These are phyloP conservation scores for Flabesymbios commensalis DNA, from an alignment of 2,888 invertebrate genomes.

Conservation along the genomic window DNA sequence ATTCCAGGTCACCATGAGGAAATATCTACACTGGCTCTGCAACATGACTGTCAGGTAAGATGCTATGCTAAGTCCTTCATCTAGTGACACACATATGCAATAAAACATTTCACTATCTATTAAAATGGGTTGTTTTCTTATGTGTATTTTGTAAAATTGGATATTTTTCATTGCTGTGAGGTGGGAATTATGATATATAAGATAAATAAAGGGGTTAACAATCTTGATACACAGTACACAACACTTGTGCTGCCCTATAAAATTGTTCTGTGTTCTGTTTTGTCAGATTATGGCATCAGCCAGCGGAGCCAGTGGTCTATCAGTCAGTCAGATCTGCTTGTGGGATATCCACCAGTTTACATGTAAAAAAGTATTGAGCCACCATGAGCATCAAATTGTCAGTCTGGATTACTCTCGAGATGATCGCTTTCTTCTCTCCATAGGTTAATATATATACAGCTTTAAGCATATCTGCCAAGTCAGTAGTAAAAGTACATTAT, in stretches of 20 bases:
- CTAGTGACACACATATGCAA: no score
- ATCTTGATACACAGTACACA: no score
- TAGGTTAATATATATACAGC: constrained; percentile 46
- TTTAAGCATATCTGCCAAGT: no score
- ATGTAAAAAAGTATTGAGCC: constrained; percentile 46
- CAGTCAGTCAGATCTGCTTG: constrained; percentile 52
- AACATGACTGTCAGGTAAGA: constrained; percentile 57
- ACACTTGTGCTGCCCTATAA: no score
- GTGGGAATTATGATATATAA: no score
- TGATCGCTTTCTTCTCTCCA: constrained; percentile 56
- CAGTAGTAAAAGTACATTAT: no score
- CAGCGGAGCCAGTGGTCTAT: constrained; percentile 48
- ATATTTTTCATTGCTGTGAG: no score
- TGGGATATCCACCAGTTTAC: constrained; percentile 51
- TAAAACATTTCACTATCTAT: no score
- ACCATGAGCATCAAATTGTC: constrained; percentile 52
- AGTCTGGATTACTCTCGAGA: constrained; percentile 55
- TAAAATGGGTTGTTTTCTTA: no score
- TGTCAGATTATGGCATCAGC: constrained; percentile 54
- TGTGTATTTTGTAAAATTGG: neutral
- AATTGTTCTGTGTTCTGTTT: no score
- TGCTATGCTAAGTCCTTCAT: no score
- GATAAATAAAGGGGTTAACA: no score
- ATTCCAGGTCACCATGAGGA: constrained; percentile 57
- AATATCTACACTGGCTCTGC: constrained; percentile 54